These are phyloP conservation scores for Dunckerocampus dactyliophorus DNA, from an alignment of 2,113 vertebrate genomes.

Conservation along the genomic window DNA sequence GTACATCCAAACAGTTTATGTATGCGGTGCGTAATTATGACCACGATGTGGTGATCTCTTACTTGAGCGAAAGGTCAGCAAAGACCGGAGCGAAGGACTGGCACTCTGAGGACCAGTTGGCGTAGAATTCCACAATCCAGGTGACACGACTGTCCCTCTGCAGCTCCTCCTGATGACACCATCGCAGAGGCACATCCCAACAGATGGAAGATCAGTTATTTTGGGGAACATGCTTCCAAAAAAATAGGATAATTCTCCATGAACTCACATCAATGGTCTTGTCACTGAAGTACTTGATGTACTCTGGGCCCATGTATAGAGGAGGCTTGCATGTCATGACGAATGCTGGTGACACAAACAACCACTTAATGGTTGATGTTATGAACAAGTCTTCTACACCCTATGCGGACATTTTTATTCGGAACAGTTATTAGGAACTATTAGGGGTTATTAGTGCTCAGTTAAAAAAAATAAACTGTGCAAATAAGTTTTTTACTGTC, in stretches of 20 bases:
- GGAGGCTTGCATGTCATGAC: constrained; percentile 94
- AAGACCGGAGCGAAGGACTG: constrained; percentile 92
- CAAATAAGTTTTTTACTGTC: too few relatives aligned
- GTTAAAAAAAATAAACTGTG: too few relatives aligned
- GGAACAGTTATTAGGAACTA: too few relatives aligned
- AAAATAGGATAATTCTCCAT: too few relatives aligned
- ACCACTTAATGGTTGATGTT: not conserved
- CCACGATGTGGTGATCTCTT: constrained; percentile 17
- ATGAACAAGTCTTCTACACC: too few relatives aligned
- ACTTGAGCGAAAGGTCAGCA: constrained; percentile 91
- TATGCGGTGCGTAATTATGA: too few relatives aligned
- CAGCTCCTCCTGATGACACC: constrained; percentile 81
- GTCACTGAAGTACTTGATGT: constrained; percentile 94
- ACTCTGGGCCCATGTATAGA: constrained; percentile 91
- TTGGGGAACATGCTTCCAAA: not conserved
- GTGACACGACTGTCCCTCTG: constrained; percentile 80
- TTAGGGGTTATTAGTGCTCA: too few relatives aligned
- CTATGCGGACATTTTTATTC: too few relatives aligned
- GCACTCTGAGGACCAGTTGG: constrained; percentile 94
- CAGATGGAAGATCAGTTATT: not conserved
- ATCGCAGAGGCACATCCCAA: not conserved
- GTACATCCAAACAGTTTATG: not conserved
- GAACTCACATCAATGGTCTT: constrained; percentile 90
- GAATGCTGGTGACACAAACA: constrained; percentile 74
- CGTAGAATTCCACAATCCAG: constrained; percentile 94